Evolutionary conservation across 2,797 vertebrate species (phyloP).

Genomic region (Melopsittacus undulatus): DNA sequence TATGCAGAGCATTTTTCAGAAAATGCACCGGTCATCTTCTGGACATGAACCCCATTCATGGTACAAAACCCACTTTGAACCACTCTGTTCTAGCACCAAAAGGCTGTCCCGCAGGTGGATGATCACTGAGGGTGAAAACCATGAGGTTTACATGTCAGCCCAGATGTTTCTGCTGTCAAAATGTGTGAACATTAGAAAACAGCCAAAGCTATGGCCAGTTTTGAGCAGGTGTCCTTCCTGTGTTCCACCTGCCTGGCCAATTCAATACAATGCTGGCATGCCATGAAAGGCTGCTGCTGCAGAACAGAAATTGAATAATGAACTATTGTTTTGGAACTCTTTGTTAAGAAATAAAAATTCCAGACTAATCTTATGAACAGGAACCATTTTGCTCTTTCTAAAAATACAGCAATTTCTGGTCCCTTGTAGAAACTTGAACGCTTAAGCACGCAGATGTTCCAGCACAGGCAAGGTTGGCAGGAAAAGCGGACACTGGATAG

Average conservation of each 20-base stretch:
- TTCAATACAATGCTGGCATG: conserved; percentile 46
- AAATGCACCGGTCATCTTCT: background rate
- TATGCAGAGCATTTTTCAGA: background rate
- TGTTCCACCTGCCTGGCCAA: background rate
- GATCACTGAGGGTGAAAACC: background rate
- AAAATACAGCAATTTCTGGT: background rate
- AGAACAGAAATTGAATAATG: conserved; percentile 25
- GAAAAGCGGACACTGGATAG: background rate
- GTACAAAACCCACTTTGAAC: background rate
- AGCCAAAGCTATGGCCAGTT: background rate
- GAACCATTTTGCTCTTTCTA: conserved; percentile 9
- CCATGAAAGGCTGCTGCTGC: conserved; percentile 30
- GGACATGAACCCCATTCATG: background rate
- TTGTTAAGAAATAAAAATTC: conserved; percentile 4
- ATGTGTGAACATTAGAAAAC: background rate
- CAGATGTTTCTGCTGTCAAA: conserved; percentile 20
- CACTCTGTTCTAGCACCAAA: background rate
- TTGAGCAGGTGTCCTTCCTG: conserved; percentile 61
- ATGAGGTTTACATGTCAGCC: background rate
- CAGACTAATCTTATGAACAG: background rate
- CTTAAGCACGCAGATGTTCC: rapidly evolving
- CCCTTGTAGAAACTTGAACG: background rate
- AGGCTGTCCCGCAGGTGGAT: background rate
- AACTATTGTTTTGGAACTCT: conserved; percentile 32
- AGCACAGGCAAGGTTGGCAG: background rate